Evolutionary conservation across 2,797 vertebrate species (phyloP).

Genomic region (Enteromius radiatus): DNA sequence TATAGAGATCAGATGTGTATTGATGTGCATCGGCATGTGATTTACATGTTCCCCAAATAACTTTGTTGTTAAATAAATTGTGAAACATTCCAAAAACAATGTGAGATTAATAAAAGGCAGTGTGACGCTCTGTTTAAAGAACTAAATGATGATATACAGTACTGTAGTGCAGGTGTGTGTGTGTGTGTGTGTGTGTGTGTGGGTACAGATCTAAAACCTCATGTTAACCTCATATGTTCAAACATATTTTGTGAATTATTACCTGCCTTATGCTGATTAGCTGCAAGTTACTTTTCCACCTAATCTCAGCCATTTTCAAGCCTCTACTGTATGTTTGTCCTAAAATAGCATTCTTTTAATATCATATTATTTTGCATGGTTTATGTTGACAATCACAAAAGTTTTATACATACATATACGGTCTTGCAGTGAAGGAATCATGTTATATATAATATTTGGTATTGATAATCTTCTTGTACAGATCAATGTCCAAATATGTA

Average conservation of each 20-base stretch:
- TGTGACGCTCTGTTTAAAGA: background rate
- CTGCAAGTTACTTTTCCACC: background rate
- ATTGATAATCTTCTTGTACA: background rate
- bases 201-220: background rate
- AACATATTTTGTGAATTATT: background rate
- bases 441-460: background rate
- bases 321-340: background rate
- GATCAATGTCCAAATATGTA: background rate
- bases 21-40: constrained; percentile 56
- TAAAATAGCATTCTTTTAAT: background rate
- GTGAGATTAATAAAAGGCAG: constrained; percentile 43
- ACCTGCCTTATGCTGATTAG: background rate
- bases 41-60: constrained; percentile 60
- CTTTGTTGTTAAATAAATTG: constrained; percentile 55
- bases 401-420: background rate
- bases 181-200: background rate
- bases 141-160: background rate
- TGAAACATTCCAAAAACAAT: constrained; percentile 45
- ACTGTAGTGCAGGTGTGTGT: background rate
- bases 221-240: too few species aligned
- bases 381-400: background rate
- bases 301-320: background rate
- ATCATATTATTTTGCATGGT: background rate
- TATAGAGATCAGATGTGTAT: constrained; percentile 63
- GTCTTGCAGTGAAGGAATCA: background rate